Percentiles rank a stretch among this genome's conserved stretches.
Conservation (phyloP, 1,140 invertebrate genomes). For the Cephus cinctus region DNA sequence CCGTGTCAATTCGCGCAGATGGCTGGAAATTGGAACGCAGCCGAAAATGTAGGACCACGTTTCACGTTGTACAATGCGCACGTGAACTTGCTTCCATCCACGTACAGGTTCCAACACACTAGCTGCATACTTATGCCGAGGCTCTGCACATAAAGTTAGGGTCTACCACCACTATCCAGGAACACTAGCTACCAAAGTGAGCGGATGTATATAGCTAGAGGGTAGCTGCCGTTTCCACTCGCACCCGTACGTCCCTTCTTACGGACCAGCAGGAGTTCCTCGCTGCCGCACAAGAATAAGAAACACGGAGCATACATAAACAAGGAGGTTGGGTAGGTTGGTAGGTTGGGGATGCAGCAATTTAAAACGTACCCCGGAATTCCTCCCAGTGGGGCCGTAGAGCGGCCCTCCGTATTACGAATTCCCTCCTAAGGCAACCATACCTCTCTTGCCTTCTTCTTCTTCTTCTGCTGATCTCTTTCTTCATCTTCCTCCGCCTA, state of each 20-base stretch:
- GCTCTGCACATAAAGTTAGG: constrained; percentile 53
- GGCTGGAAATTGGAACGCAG: constrained; percentile 20
- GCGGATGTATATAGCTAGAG: constrained; percentile 3
- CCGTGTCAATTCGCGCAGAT: too few relatives aligned
- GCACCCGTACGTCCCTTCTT: constrained; percentile 5
- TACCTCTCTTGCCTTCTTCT: constrained; percentile 1
- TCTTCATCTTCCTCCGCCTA: constrained; percentile 2
- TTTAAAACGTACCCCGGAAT: constrained; percentile 60
- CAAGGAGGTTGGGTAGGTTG: constrained; percentile 49
- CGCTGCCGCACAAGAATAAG: constrained; percentile 56
- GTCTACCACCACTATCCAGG: too few relatives aligned
- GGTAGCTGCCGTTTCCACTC: constrained; percentile 1
- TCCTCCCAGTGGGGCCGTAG: constrained; percentile 56
- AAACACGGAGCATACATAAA: constrained; percentile 58
- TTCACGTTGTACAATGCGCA: constrained; percentile 42
- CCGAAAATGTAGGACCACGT: constrained; percentile 42
- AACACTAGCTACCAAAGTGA: constrained; percentile 13
- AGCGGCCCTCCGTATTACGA: constrained; percentile 55
- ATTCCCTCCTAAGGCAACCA: constrained; percentile 46
- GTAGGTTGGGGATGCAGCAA: constrained; percentile 50
- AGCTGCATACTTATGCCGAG: constrained; percentile 51
- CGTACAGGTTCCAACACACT: constrained; percentile 40
- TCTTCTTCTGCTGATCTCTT: constrained; percentile 1
- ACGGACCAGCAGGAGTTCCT: constrained; percentile 24
- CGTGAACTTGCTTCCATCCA: constrained; percentile 16